phyloP scores from a whole-genome alignment of 2,888 invertebrate species.

The Neelides folsomi region DNA sequence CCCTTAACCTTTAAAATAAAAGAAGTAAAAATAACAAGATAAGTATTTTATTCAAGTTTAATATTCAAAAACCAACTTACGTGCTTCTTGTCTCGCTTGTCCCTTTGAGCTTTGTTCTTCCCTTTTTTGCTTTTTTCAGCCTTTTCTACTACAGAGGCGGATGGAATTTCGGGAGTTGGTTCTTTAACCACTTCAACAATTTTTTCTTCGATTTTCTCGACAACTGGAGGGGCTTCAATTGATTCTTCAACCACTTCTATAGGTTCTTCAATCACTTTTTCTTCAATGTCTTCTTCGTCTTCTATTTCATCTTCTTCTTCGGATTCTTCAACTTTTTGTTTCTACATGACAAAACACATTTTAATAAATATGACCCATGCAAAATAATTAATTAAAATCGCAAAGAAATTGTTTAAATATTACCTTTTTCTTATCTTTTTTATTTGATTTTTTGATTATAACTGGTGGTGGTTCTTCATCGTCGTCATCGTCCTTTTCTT shows the following conservation, averaged over 20 bases:
- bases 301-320: conserved; percentile 26
- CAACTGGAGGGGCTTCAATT: background rate
- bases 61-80: no score
- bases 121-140: conserved; percentile 4
- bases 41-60: no score
- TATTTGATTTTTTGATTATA: conserved; percentile 4
- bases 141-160: conserved; percentile 6
- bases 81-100: background rate
- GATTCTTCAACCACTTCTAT: conserved; percentile 11
- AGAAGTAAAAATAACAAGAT: no score
- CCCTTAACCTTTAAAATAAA: background rate
- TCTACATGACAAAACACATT: background rate
- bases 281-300: conserved; percentile 22
- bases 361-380: no score
- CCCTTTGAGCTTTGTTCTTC: background rate
- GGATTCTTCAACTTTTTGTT: conserved; percentile 7
- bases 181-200: conserved; percentile 12
- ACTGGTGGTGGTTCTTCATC: conserved; percentile 9
- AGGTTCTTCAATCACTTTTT: conserved; percentile 3
- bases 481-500: conserved; percentile 36
- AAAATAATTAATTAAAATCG: no score
- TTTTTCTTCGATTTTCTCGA: conserved; percentile 11
- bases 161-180: background rate
- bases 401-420: no score
- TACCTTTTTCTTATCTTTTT: conserved; percentile 7